These are phyloP conservation scores for Anolis carolinensis DNA, from an alignment of 2,113 vertebrate genomes.

Conservation along the genomic window DNA sequence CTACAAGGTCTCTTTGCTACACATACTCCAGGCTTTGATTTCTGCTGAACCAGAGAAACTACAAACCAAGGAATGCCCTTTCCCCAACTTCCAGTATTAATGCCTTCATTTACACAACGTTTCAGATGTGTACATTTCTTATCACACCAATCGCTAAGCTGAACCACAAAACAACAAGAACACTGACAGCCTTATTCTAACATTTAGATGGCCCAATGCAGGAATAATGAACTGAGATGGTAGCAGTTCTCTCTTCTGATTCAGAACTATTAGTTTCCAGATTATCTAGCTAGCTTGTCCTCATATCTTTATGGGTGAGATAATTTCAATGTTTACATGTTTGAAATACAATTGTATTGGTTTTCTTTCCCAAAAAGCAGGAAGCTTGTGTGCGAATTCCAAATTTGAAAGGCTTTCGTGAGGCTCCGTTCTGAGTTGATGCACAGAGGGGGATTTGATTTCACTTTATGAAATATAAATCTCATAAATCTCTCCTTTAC, in stretches of 20 bases:
- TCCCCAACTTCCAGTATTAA: not conserved
- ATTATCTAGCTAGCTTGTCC: too few species aligned
- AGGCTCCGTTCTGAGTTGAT: not conserved
- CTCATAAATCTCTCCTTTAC: conserved; percentile 44
- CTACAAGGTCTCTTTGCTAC: too few species aligned
- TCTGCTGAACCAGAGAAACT: too few species aligned
- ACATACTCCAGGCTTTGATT: too few species aligned
- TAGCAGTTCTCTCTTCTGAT: conserved; percentile 36
- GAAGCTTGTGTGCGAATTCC: conserved; percentile 22
- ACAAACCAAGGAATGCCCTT: not conserved
- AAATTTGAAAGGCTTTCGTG: conserved; percentile 29
- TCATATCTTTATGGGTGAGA: too few species aligned
- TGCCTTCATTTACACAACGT: not conserved
- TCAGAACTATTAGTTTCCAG: conserved; percentile 27
- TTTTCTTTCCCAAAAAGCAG: conserved; percentile 49
- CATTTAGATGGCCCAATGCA: not conserved
- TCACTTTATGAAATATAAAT: conserved; percentile 18
- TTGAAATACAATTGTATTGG: conserved; percentile 21
- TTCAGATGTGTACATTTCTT: conserved; percentile 21
- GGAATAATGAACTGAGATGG: conserved; percentile 38
- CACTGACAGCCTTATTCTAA: not conserved
- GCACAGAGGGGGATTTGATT: not conserved
- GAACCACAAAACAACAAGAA: not conserved
- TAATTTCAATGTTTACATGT: not conserved
- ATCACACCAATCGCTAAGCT: not conserved